Conservation (phyloP, 2,113 vertebrate genomes). For the Acanthochromis polyacanthus region DNA sequence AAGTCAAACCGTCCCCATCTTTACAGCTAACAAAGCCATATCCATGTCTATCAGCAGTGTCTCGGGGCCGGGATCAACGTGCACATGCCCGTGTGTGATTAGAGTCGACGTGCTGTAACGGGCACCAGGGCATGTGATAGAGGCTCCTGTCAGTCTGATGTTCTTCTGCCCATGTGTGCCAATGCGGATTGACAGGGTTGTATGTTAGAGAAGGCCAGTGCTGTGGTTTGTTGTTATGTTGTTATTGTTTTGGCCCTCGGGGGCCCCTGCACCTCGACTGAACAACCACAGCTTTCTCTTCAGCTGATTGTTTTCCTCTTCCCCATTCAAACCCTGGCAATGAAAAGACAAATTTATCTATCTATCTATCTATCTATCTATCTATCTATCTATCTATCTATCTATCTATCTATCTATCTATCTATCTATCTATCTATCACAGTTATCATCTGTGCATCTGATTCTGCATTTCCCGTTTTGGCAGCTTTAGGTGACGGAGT, state of each 20-base stretch:
- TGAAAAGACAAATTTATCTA: constrained; percentile 22
- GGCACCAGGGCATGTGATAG: constrained; percentile 61
- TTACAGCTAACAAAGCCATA: constrained; percentile 38
- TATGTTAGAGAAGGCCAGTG: constrained; percentile 62
- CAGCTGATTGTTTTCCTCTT: constrained; percentile 39
- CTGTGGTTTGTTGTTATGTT: constrained; percentile 60
- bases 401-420: constrained; percentile 33
- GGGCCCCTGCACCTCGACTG: constrained; percentile 46
- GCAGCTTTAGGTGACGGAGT: constrained; percentile 21
- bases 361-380: constrained; percentile 41
- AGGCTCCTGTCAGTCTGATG: constrained; percentile 85
- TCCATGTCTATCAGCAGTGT: constrained; percentile 38
- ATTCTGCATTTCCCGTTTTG: background rate
- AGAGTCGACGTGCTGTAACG: constrained; percentile 78
- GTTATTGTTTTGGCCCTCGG: constrained; percentile 50
- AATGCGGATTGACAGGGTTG: constrained; percentile 76
- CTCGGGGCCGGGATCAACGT: constrained; percentile 24
- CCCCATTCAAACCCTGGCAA: constrained; percentile 8
- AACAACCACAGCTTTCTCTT: constrained; percentile 40
- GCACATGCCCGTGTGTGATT: constrained; percentile 79
- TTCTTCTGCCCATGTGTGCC: constrained; percentile 79
- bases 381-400: constrained; percentile 41
- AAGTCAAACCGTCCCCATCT: background rate
- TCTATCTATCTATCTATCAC: background rate
- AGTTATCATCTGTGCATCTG: constrained; percentile 3